Evolutionary conservation across 2,797 vertebrate species (phyloP).

Genomic region (Sebastes nivosus): DNA sequence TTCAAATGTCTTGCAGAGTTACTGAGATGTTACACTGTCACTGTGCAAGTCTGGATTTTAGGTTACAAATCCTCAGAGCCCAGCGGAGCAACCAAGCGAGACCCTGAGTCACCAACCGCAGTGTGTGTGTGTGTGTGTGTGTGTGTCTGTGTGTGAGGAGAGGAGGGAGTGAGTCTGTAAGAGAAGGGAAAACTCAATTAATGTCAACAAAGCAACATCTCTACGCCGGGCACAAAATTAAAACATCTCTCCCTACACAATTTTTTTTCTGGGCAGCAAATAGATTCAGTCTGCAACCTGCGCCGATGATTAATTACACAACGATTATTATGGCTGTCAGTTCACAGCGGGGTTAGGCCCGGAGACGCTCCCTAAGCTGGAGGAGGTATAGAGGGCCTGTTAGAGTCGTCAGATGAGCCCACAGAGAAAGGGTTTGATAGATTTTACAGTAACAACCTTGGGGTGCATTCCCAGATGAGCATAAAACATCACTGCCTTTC

Average conservation of each 20-base stretch:
- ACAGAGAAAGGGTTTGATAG: slow-evolving; percentile 24
- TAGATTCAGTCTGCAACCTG: slow-evolving; percentile 36
- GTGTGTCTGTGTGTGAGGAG: background rate
- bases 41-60: slow-evolving; percentile 71
- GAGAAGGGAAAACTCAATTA: slow-evolving; percentile 57
- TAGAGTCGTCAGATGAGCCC: slow-evolving; percentile 46
- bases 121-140: slow-evolving; percentile 19
- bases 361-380: slow-evolving; percentile 8
- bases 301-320: slow-evolving; percentile 54
- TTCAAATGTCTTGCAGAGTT: slow-evolving; percentile 62
- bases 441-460: slow-evolving; percentile 40
- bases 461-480: slow-evolving; percentile 26
- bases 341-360: slow-evolving; percentile 28
- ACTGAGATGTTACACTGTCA: slow-evolving; percentile 59
- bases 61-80: slow-evolving; percentile 75
- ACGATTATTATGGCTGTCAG: slow-evolving; percentile 51
- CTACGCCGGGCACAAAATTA: slow-evolving; percentile 44
- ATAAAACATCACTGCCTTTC: slow-evolving; percentile 25
- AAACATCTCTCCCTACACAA: slow-evolving; percentile 28
- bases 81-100: slow-evolving; percentile 62
- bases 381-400: slow-evolving; percentile 33
- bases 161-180: background rate
- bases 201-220: slow-evolving; percentile 48
- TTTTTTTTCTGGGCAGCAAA: slow-evolving; percentile 6
- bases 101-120: slow-evolving; percentile 64